These are phyloP conservation scores for Melipona quadrifasciata DNA, from an alignment of 1,140 invertebrate species.

Conservation along the genomic window DNA sequence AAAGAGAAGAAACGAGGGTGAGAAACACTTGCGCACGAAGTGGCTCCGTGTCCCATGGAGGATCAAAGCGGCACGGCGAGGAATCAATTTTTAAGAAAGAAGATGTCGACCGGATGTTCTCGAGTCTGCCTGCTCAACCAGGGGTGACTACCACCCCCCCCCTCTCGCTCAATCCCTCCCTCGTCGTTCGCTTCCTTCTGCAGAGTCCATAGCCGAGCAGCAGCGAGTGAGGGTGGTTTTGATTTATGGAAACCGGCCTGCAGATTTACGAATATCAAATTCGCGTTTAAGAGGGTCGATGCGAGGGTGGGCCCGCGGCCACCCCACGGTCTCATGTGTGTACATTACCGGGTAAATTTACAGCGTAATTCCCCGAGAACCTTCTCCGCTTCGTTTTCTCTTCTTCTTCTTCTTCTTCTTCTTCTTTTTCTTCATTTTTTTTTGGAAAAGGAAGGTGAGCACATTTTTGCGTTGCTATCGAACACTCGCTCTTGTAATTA, in stretches of 20 bases:
- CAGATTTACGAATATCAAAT: slow-evolving; percentile 82
- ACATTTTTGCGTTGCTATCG: background rate
- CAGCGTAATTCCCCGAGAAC: slow-evolving; percentile 65
- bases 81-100: slow-evolving; percentile 68
- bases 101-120: slow-evolving; percentile 69
- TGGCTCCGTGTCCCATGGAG: slow-evolving; percentile 26
- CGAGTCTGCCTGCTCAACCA: slow-evolving; percentile 17
- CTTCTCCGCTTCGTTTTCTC: background rate
- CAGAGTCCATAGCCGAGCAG: slow-evolving; percentile 31
- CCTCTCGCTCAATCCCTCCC: background rate
- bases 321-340: slow-evolving; percentile 69
- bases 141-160: background rate
- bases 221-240: slow-evolving; percentile 75
- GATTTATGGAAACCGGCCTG: slow-evolving; percentile 80
- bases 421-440: too few relatives aligned
- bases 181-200: slow-evolving; percentile 16
- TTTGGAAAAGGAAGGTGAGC: too few relatives aligned
- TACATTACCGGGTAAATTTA: slow-evolving; percentile 69
- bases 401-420: background rate
- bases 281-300: slow-evolving; percentile 76
- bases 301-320: slow-evolving; percentile 50
- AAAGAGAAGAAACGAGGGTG: background rate
- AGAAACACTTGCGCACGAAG: slow-evolving; percentile 13
- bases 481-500: slow-evolving; percentile 51
- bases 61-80: slow-evolving; percentile 58